Conservation (phyloP, 2,888 invertebrate genomes). For the Pomacea canaliculata region DNA sequence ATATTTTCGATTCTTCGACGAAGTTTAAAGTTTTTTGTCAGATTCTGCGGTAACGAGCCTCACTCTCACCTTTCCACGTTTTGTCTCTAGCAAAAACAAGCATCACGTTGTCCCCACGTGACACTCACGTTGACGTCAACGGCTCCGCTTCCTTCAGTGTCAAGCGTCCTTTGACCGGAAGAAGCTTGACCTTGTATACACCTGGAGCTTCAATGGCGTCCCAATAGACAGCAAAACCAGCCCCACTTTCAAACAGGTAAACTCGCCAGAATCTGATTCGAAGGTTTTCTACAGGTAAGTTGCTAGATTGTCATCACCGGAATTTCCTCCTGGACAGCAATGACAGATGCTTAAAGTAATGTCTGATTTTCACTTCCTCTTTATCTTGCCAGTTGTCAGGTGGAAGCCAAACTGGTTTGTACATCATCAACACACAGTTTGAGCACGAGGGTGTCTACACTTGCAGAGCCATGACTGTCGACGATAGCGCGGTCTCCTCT, state of each 20-base stretch:
- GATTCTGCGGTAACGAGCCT: no score
- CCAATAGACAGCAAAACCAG: conserved; percentile 62
- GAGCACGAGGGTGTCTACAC: conserved; percentile 91
- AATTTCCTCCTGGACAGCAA: no score
- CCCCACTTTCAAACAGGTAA: conserved; percentile 20
- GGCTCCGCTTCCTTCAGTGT: conserved; percentile 77
- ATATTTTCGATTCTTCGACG: no score
- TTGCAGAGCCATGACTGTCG: conserved; percentile 84
- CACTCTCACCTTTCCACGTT: no score
- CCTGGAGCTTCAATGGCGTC: conserved; percentile 85
- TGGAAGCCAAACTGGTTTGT: conserved; percentile 51
- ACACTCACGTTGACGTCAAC: conserved; percentile 53
- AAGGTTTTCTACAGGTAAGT: no score
- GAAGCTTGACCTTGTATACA: conserved; percentile 88
- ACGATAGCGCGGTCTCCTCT: conserved; percentile 32
- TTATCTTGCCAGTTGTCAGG: conserved; percentile 11
- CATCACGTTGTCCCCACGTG: conserved; percentile 35
- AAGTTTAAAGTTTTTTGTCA: no score
- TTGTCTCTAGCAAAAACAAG: conserved; percentile 35
- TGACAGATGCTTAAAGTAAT: no score
- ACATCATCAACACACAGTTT: conserved; percentile 83
- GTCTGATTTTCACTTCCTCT: no score
- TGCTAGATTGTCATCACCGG: no score
- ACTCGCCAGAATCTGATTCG: no score
- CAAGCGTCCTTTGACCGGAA: conserved; percentile 84